phyloP scores from a whole-genome alignment of 2,797 vertebrate genomes.

The Lepilemur septentrionalis region DNA sequence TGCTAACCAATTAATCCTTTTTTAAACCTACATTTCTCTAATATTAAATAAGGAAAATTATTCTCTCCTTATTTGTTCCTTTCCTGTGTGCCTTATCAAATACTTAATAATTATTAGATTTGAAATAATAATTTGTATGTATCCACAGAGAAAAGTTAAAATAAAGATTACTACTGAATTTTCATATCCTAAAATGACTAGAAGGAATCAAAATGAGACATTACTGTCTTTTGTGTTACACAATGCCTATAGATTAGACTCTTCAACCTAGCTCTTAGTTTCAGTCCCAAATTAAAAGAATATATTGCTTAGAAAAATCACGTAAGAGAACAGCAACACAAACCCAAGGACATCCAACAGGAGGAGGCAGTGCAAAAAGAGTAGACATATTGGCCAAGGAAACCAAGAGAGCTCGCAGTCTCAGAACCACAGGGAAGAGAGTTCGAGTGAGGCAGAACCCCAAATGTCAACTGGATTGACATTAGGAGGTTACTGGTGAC shows the following conservation, averaged over 20 bases:
- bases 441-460: not conserved
- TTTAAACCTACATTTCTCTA: not conserved
- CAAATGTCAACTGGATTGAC: not conserved
- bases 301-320: not conserved
- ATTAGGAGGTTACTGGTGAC: not conserved
- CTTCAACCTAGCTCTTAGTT: not conserved
- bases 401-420: not conserved
- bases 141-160: conserved; percentile 16
- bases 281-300: not conserved
- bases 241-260: not conserved
- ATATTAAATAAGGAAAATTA: not conserved
- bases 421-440: not conserved
- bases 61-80: not conserved
- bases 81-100: not conserved
- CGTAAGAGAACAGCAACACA: not conserved
- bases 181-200: conserved; percentile 7
- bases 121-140: not conserved
- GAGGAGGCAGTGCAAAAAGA: not conserved
- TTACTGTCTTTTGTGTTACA: not conserved
- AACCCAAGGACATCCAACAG: not conserved
- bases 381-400: not conserved
- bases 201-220: not conserved
- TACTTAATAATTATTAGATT: not conserved
- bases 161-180: conserved; percentile 23
- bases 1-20: not conserved